Percentiles rank a stretch among this genome's conserved stretches.
Evolutionary conservation across 2,888 invertebrate species (phyloP).

Genomic region (Xestia ashworthii): DNA sequence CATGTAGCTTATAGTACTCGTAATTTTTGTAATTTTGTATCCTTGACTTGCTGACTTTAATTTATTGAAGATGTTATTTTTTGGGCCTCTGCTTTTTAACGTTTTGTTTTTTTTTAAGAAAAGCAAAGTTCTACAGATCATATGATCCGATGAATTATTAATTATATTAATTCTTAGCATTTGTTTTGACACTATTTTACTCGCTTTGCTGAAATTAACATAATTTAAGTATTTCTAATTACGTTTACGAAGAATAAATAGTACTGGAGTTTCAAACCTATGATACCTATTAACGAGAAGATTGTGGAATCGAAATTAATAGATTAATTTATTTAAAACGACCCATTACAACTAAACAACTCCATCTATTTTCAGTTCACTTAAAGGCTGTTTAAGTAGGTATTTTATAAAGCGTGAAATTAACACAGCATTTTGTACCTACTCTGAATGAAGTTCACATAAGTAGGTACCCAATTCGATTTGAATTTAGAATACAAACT

Average conservation of each 20-base stretch:
- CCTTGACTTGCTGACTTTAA: conserved; percentile 28
- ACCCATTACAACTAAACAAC: neutral
- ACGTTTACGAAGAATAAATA: neutral
- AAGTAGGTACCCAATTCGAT: conserved; percentile 23
- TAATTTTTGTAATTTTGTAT: conserved; percentile 14
- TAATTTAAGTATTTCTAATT: neutral
- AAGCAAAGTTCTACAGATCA: neutral
- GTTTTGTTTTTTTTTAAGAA: neutral
- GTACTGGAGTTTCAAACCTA: neutral
- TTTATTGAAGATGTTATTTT: conserved; percentile 1
- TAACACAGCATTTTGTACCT: neutral
- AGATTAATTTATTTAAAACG: neutral
- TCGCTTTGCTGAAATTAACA: neutral
- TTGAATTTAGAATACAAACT: conserved; percentile 22
- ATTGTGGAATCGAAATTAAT: neutral
- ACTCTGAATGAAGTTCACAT: conserved; percentile 26
- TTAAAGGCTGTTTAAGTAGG: neutral
- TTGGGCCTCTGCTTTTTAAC: no score
- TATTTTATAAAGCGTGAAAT: neutral
- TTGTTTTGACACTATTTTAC: neutral
- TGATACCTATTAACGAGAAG: neutral
- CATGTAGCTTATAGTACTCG: neutral
- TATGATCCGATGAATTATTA: neutral
- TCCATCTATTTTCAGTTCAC: neutral
- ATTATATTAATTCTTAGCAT: neutral